These are phyloP conservation scores for Drosophila gunungcola DNA, from an alignment of 1,140 invertebrate genomes.

Conservation along the genomic window DNA sequence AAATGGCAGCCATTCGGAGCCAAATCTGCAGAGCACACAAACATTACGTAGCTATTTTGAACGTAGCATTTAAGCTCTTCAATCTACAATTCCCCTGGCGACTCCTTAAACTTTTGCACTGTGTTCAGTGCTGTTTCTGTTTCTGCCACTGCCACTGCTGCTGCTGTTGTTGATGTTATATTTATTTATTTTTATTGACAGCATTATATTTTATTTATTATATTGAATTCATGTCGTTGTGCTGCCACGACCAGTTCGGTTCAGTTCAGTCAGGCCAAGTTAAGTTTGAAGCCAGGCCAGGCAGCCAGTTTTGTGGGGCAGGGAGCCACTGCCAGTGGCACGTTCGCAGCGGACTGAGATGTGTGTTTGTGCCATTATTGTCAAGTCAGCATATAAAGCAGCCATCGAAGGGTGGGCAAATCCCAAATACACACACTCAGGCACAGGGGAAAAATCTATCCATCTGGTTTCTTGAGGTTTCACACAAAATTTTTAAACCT, in stretches of 20 bases:
- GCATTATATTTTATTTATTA: constrained; percentile 84
- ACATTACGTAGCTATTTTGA: constrained; percentile 78
- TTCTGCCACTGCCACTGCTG: constrained; percentile 17
- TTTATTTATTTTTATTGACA: constrained; percentile 84
- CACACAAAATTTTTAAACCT: background rate
- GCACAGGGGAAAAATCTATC: background rate
- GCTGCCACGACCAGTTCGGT: constrained; percentile 66
- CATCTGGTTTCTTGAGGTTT: background rate
- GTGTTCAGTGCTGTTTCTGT: constrained; percentile 33
- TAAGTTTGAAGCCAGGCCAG: constrained; percentile 26
- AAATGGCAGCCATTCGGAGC: constrained; percentile 41
- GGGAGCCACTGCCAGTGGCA: constrained; percentile 30
- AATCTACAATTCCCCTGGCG: constrained; percentile 56
- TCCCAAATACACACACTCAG: constrained; percentile 20
- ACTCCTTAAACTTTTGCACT: constrained; percentile 56
- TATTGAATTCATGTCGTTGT: constrained; percentile 83
- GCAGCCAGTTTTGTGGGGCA: constrained; percentile 19
- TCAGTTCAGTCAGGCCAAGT: constrained; percentile 33
- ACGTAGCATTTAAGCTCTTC: constrained; percentile 74
- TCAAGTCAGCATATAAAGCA: constrained; percentile 80
- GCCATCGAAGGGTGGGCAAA: constrained; percentile 27
- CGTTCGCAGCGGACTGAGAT: constrained; percentile 36
- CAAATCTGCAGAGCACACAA: constrained; percentile 72
- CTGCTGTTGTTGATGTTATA: constrained; percentile 51
- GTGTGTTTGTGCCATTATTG: constrained; percentile 70